Percentiles rank a stretch among this genome's conserved stretches.
These are phyloP conservation scores for Austrolebias charrua DNA, from an alignment of 2,797 vertebrate genomes.

Conservation along the genomic window DNA sequence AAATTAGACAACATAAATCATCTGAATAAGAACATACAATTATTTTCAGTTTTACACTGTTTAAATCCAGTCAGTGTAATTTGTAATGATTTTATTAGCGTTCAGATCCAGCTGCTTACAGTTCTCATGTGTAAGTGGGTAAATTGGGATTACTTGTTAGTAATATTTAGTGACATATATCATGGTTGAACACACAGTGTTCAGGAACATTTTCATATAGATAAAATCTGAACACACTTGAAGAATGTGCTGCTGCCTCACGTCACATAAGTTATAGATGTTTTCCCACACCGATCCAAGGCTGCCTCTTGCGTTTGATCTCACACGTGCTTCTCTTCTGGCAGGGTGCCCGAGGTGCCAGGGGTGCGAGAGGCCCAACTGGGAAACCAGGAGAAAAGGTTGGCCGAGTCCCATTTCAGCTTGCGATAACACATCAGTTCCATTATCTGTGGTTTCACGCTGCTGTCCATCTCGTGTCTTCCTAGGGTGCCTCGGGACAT, in stretches of 20 bases:
- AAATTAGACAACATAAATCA: no score
- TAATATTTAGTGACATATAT: no score
- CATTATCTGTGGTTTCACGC: slow-evolving; percentile 1
- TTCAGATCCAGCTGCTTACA: no score
- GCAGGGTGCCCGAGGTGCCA: slow-evolving; percentile 90
- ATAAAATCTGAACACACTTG: neutral
- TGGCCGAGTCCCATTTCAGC: slow-evolving; percentile 39
- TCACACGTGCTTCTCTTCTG: slow-evolving; percentile 16
- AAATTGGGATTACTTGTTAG: no score
- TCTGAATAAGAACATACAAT: no score
- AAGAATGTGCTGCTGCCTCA: neutral
- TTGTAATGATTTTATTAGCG: no score
- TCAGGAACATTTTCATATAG: neutral
- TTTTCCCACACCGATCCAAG: slow-evolving; percentile 2
- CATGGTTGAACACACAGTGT: neutral
- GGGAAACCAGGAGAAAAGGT: slow-evolving; percentile 97
- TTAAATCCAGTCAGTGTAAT: no score
- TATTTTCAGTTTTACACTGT: no score
- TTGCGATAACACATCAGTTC: slow-evolving; percentile 2
- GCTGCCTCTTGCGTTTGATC: neutral
- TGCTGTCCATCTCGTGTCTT: slow-evolving; percentile 8
- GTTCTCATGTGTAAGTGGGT: no score
- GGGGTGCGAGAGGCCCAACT: slow-evolving; percentile 90
- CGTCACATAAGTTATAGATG: neutral
- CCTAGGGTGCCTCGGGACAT: slow-evolving; percentile 89